Evolutionary conservation across 1,140 invertebrate species (phyloP), one percentile per base, ranked within the genome.

Genomic region (Samia ricini): DNA sequence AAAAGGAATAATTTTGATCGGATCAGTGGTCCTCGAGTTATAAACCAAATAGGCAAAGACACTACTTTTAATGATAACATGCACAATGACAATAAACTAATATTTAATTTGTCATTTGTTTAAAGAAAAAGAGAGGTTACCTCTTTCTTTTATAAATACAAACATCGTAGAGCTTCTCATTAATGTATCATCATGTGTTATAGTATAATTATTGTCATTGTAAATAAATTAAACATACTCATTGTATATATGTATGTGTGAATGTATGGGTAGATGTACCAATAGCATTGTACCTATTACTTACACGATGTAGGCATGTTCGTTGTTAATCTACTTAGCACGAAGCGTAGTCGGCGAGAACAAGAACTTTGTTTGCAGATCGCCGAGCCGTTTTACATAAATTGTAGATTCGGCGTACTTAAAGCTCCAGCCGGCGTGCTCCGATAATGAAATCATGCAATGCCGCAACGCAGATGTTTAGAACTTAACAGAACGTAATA

Each of bases 331-430:
- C 79, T 79, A 76, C 79, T 82, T 82, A 80, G 71, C 61, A 63
- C 64, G 67, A 50, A 56, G 69, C 68, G 73, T 66, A 81, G 72
- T 79, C 78, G 65, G 59, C 66, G 66, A 77, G 74, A 79, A 76
- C 74, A 73, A 71, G 62, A 60, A 62, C 72, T 52, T n/a, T 76
- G 76, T 83, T 81, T 81, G 79, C 73, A 63, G 60, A 70, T 69
- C 64, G 77, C 65, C 73, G 67, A 62, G 60, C 66, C 74, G 75
- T 79, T 83, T 83, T 81, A 80, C 81, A 83, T 83, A 83, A 80
- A 83, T 83, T 77, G 72, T 76, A 77, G 72, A 80, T 76, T 79
- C 73, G 69, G 63, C 57, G 19, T 60, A 66, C 52, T 72, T 70
- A 75, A 69, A 48, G 48, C 72, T 69, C 56, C 59, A 60, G 64